phyloP scores from a whole-genome alignment of 2,888 invertebrate genomes.

The Agriopis leucophaearia region DNA sequence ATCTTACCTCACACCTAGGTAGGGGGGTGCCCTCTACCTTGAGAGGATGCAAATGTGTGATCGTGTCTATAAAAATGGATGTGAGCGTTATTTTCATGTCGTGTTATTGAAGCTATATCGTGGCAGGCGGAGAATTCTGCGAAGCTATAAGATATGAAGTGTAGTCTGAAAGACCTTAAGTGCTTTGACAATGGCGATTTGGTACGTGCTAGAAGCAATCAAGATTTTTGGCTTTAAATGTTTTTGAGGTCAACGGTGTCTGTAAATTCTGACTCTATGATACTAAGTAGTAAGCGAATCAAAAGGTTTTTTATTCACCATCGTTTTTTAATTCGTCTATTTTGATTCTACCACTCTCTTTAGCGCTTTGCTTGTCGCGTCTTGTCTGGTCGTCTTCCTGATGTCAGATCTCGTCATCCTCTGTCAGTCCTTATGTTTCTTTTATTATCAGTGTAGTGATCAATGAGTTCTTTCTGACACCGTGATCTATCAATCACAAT shows the following conservation, averaged over 20 bases:
- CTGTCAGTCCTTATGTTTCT: not conserved
- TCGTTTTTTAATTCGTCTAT: no score
- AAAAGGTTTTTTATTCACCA: no score
- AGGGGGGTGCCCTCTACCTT: no score
- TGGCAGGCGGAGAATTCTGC: not conserved
- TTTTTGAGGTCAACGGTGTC: not conserved
- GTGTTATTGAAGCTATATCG: no score
- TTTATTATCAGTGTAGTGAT: not conserved
- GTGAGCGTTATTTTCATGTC: not conserved
- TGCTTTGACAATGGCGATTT: not conserved
- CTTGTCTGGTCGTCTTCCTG: not conserved
- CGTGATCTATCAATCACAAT: no score
- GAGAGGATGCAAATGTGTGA: no score
- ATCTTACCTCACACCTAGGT: no score
- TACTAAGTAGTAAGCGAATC: no score
- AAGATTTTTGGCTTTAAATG: not conserved
- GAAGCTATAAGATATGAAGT: not conserved
- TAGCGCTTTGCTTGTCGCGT: not conserved
- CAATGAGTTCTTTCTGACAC: not conserved
- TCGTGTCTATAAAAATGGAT: no score
- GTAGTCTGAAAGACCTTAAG: slow-evolving; percentile 1
- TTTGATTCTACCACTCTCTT: not conserved
- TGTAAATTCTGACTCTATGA: not conserved
- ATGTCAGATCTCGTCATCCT: not conserved
- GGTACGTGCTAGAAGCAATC: not conserved